A percentile compares a stretch with the other conserved stretches of the same genome.
Conservation (phyloP, 2,113 vertebrate species). For the Lontra canadensis region DNA sequence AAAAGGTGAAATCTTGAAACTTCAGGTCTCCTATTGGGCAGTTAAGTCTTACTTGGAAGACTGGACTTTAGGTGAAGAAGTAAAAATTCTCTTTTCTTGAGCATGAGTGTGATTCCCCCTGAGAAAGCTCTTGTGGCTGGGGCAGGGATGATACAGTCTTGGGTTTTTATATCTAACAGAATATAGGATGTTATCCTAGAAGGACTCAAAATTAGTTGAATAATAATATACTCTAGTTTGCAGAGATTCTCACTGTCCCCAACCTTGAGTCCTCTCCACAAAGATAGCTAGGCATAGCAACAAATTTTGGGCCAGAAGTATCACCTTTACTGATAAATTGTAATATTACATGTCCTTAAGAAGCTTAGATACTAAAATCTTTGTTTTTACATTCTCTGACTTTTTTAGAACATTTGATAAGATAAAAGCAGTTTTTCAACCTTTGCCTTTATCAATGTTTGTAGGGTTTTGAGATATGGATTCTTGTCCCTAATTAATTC, state of each 20-base stretch:
- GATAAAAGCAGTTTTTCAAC: conserved; percentile 18
- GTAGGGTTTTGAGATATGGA: not conserved
- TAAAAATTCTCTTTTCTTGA: not conserved
- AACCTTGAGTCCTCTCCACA: not conserved
- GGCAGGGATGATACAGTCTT: not conserved
- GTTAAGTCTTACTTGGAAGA: not conserved
- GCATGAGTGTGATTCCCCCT: not conserved
- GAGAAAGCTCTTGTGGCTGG: not conserved
- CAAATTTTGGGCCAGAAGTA: not conserved
- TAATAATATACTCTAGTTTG: not conserved
- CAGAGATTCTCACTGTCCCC: not conserved
- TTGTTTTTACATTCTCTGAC: conserved; percentile 9
- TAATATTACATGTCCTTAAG: not conserved
- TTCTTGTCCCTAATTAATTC: conserved; percentile 5
- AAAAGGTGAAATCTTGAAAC: conserved; percentile 33
- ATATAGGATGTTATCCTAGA: not conserved
- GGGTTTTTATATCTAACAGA: not conserved
- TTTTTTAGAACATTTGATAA: conserved; percentile 14
- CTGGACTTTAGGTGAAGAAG: not conserved
- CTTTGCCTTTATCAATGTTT: not conserved
- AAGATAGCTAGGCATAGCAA: not conserved
- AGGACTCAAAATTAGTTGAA: not conserved
- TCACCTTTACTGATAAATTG: not conserved
- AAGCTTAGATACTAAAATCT: not conserved
- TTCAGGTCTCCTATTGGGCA: not conserved